phyloP scores from a whole-genome alignment of 2,797 vertebrate genomes.

The Gambusia yucatana region DNA sequence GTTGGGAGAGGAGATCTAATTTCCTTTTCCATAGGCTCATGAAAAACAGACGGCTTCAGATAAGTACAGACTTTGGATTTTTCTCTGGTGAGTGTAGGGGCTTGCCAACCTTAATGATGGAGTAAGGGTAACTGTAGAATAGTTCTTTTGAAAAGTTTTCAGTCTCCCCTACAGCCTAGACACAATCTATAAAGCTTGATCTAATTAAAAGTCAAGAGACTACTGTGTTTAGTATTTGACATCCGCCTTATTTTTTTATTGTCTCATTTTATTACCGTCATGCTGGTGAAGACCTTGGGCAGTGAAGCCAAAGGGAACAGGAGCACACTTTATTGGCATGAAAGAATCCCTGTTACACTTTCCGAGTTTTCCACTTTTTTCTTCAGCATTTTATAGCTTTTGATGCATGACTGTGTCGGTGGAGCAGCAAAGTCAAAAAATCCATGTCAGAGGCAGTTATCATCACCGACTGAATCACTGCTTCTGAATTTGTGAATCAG shows the following conservation, averaged over 20 bases:
- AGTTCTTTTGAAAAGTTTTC: constrained; percentile 51
- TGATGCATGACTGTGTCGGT: too few relatives aligned
- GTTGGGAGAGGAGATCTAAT: constrained; percentile 71
- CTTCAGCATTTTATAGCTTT: not conserved
- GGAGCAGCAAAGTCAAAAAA: not conserved
- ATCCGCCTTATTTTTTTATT: constrained; percentile 57
- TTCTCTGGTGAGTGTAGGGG: constrained; percentile 71
- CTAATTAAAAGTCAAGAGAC: constrained; percentile 46
- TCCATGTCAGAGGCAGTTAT: not conserved
- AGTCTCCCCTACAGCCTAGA: constrained; percentile 42
- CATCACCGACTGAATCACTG: not conserved
- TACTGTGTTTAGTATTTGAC: constrained; percentile 35
- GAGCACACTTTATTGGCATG: constrained; percentile 11
- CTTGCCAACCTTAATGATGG: constrained; percentile 52
- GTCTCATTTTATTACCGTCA: constrained; percentile 52
- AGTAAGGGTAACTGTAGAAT: constrained; percentile 48
- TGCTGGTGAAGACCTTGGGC: constrained; percentile 15
- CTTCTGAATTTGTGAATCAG: not conserved
- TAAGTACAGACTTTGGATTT: constrained; percentile 73
- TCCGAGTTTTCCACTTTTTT: not conserved
- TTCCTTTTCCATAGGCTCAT: constrained; percentile 81
- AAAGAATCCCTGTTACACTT: not conserved
- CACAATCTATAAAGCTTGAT: constrained; percentile 45
- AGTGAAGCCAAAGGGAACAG: constrained; percentile 23
- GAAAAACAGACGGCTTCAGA: constrained; percentile 80